phyloP scores from a whole-genome alignment of 2,888 invertebrate species.

The Yponomeuta malinellus region DNA sequence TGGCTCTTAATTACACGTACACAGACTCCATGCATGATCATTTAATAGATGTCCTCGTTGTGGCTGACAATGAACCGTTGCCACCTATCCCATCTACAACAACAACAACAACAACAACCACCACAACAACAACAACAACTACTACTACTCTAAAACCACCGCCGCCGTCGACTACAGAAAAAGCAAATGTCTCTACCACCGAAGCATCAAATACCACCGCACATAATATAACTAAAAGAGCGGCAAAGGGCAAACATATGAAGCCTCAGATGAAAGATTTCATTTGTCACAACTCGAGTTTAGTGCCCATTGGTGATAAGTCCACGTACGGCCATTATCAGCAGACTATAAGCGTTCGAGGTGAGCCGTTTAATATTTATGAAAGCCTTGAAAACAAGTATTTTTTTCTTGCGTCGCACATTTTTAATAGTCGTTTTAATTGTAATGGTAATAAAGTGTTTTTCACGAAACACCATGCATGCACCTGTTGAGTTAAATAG shows the following conservation, averaged over 20 bases:
- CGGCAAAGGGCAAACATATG: constrained; percentile 33
- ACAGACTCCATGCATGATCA: constrained; percentile 75
- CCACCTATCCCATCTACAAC: constrained; percentile 70
- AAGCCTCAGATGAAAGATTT: constrained; percentile 33
- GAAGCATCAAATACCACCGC: constrained; percentile 28
- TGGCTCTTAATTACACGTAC: constrained; percentile 79
- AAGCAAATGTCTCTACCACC: constrained; percentile 31
- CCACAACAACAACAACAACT: constrained; percentile 56
- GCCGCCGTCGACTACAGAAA: constrained; percentile 30
- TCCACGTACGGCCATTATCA: constrained; percentile 85
- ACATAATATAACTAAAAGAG: constrained; percentile 40
- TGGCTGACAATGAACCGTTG: constrained; percentile 80
- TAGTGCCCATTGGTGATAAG: constrained; percentile 78
- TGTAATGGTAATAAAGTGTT: background rate
- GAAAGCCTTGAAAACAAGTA: constrained; percentile 7
- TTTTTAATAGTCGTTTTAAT: background rate
- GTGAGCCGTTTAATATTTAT: constrained; percentile 55
- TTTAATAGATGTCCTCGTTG: constrained; percentile 81
- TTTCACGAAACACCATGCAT: too few species aligned
- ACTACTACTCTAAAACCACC: constrained; percentile 46
- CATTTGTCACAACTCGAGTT: constrained; percentile 67
- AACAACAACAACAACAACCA: constrained; percentile 61
- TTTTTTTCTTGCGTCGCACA: background rate
- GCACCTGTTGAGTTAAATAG: too few species aligned
- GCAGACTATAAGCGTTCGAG: constrained; percentile 78